phyloP scores from a whole-genome alignment of 2,113 vertebrate species.

The Lepisosteus osseus region DNA sequence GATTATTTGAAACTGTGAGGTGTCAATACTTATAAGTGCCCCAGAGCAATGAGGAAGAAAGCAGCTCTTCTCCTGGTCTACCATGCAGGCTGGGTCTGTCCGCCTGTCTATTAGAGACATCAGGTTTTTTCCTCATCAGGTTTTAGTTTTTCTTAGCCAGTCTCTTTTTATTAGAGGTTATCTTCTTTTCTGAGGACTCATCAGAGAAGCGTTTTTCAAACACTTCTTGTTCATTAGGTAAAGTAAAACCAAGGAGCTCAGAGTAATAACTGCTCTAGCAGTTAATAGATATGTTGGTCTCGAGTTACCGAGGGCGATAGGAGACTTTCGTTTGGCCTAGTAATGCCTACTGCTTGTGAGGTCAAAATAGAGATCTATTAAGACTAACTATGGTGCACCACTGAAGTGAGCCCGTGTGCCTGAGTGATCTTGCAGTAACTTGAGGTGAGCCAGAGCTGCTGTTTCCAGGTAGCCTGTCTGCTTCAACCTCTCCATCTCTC shows the following conservation, averaged over 20 bases:
- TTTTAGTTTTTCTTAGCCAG: constrained; percentile 7
- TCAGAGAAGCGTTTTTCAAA: not conserved
- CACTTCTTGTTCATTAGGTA: constrained; percentile 4
- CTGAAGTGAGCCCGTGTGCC: no score
- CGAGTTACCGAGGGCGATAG: not conserved
- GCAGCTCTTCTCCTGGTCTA: not conserved
- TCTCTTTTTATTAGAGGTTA: constrained; percentile 8
- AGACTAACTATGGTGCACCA: no score
- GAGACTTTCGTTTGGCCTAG: not conserved
- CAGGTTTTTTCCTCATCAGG: constrained; percentile 5
- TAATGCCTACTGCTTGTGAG: no score
- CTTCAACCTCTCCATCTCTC: no score
- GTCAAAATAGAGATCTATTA: no score
- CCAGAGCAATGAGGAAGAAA: constrained; percentile 3
- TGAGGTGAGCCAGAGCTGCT: no score
- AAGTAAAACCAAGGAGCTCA: not conserved
- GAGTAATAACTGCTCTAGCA: not conserved
- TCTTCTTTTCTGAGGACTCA: constrained; percentile 2
- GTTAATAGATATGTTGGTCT: not conserved
- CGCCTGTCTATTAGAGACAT: not conserved
- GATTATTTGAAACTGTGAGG: constrained; percentile 6
- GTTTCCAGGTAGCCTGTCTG: no score
- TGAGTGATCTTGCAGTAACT: no score
- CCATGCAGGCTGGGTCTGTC: not conserved
- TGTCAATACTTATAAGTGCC: not conserved